Base-by-base conservation (phyloP, 2,113 vertebrate species). In the Sula dactylatra region DNA sequence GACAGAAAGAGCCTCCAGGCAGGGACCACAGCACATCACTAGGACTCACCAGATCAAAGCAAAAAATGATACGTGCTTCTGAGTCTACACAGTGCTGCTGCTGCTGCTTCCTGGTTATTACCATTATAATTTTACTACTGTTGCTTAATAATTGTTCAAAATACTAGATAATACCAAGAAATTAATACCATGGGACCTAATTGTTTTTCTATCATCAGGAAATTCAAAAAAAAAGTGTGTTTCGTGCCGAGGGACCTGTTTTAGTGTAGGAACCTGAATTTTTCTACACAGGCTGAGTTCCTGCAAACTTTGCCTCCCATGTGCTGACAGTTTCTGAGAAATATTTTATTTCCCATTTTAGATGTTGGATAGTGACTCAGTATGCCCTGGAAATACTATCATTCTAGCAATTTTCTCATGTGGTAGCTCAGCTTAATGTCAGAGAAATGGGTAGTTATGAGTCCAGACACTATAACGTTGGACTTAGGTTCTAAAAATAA, bases 321-420 rank as follows among this genome's bases (percentile, higher is more conserved):
- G 71, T 91, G 92, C 94, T 93, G 96, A 77, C 74, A 94, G 83
- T 90, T 96, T 85, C 94, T 96, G 94, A 95, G 93, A 95, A 97
- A 96, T 97, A 97, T 96, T 98, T 81, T 97, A 94, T 97, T 97
- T 98, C 97, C 94, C 83, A 81, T 97, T 98, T 98, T 98, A 98
- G 98, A 97, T 85, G 61, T 74, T 82, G 95, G 95, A 95, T 90
- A 92, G 96, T 98, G 98, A 98, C 96, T 98, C 98, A 98, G 59
- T 97, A 54, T 98, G 96, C 95, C 97, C 97, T 98, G 96, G 98
- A 98, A 98, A 97, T 96, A 95, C 93, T 97, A 98, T 97, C 93
- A 83, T 97, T 96, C 86, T 95, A 94, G 96, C 96, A 97, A 96
- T 98, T 98, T 98, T 96, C 95, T 98, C 71, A 70, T 98, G 97